These are phyloP conservation scores for Daboia siamensis DNA, from an alignment of 2,113 vertebrate species.

Conservation along the genomic window DNA sequence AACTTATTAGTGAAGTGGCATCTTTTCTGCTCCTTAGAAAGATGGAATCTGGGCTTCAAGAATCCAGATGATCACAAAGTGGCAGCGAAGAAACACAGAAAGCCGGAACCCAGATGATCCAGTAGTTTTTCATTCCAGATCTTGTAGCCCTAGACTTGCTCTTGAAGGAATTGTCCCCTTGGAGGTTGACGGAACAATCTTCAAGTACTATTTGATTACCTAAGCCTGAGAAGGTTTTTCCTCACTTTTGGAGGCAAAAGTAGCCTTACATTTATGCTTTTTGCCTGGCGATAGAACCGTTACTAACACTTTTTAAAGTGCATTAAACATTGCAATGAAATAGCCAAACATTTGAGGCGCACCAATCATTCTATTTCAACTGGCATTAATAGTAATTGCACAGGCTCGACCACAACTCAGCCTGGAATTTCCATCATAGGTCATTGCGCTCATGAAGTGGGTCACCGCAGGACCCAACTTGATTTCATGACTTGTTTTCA, in stretches of 20 bases:
- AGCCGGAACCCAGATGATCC: background rate
- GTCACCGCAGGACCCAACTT: background rate
- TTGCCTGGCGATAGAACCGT: background rate
- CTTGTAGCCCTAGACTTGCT: background rate
- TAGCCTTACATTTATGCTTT: background rate
- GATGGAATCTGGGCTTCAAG: background rate
- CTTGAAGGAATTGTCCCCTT: background rate
- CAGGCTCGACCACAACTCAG: background rate
- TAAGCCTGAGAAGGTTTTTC: background rate
- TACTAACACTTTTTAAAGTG: background rate
- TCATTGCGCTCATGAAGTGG: background rate
- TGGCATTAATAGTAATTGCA: background rate
- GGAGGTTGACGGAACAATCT: background rate
- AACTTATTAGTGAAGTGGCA: background rate
- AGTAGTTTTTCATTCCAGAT: background rate
- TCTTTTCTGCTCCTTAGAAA: background rate
- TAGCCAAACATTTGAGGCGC: background rate
- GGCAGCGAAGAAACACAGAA: background rate
- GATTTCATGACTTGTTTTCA: background rate
- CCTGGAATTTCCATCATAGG: background rate
- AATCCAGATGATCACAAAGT: background rate
- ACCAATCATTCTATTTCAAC: background rate
- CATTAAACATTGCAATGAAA: background rate
- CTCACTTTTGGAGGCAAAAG: background rate
- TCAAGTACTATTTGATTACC: too few species aligned